Base-by-base conservation (phyloP, 2,113 vertebrate genomes). In the Dicaeum eximium region DNA sequence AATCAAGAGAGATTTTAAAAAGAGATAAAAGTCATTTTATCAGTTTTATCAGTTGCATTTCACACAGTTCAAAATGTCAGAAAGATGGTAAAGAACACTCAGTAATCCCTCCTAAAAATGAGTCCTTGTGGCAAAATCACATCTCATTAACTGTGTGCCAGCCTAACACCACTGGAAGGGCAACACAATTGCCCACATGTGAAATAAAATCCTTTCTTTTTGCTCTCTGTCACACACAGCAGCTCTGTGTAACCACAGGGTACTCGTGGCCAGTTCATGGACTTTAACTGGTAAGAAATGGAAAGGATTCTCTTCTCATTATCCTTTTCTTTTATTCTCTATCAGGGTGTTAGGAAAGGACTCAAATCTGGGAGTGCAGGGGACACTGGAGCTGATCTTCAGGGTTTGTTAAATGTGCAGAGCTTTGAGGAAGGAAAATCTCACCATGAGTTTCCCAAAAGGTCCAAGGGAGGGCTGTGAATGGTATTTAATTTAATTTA, bases 191-290 rank as follows among this genome's bases (percentile, higher is more conserved):
- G 64, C 11, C 33, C 45, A 80, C 12, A 15, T 3, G 15, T 3
- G 25, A 78, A 69, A 44, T 20, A 9, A 65, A 24, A 5, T 19
- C 3, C 5, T 48, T 66, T 3, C 2, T 10, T 21, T 67, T 16
- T 45, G 48, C 15, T 24, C 8, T 75, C 37, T 77, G 44, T 10
- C 79, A 72, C 21, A 40, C 9, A 13, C 33, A 45, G 8, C 23
- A 6, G 8, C 37, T 20, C 54, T 60, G 3, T 62, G 28, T 3
- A 69, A 60, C 24, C 61, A 23, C 44, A 8, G 35, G 48, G 8
- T 4, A 20, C 11, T 13, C 0, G 5, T 42, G 42, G 11, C 24
- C 69, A 72, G 1, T 15, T 54, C 30, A 35, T 1, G 10, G 35
- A 60, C 22, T 80, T 58, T 4, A 15, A 50, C 40, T 74, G 15